Percentiles rank a stretch among this genome's conserved stretches.
phyloP scores from a whole-genome alignment of 2,888 invertebrate species.

The Ennomos quercinarius region DNA sequence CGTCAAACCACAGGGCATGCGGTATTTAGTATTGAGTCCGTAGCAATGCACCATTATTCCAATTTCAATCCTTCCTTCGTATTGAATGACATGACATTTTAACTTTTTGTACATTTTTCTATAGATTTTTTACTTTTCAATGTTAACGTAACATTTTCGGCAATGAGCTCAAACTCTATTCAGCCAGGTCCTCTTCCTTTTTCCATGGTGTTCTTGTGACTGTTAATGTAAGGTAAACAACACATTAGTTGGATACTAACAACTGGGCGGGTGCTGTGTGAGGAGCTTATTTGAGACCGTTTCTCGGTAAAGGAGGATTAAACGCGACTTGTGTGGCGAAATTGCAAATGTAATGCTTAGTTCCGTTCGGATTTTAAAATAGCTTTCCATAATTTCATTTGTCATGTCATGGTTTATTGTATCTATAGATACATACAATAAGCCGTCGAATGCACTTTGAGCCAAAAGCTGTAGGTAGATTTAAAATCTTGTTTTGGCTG shows the following conservation, averaged over 20 bases:
- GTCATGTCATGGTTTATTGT: too few relatives aligned
- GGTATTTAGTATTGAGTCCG: constrained; percentile 30
- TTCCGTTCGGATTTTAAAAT: constrained; percentile 63
- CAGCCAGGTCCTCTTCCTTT: constrained; percentile 44
- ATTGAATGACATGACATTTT: constrained; percentile 11
- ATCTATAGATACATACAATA: too few relatives aligned
- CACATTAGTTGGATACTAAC: constrained; percentile 70
- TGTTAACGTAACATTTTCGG: constrained; percentile 7
- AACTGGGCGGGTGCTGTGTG: constrained; percentile 62
- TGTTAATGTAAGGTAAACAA: constrained; percentile 76
- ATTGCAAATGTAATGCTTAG: constrained; percentile 56
- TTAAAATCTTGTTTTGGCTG: too few relatives aligned
- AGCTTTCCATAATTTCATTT: constrained; percentile 26
- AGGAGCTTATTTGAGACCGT: constrained; percentile 64
- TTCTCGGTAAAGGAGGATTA: constrained; percentile 73
- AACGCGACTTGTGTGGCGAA: constrained; percentile 74
- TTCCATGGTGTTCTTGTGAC: constrained; percentile 42
- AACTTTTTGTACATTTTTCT: constrained; percentile 12
- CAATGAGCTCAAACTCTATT: constrained; percentile 22
- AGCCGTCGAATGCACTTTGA: too few relatives aligned
- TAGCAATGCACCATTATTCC: constrained; percentile 22
- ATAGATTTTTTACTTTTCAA: constrained; percentile 2
- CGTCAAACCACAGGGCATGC: constrained; percentile 45
- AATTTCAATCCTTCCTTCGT: background rate
- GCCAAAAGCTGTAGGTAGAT: too few relatives aligned